Base-by-base conservation (phyloP, 2,888 invertebrate species). In the Cepaea hortensis region DNA sequence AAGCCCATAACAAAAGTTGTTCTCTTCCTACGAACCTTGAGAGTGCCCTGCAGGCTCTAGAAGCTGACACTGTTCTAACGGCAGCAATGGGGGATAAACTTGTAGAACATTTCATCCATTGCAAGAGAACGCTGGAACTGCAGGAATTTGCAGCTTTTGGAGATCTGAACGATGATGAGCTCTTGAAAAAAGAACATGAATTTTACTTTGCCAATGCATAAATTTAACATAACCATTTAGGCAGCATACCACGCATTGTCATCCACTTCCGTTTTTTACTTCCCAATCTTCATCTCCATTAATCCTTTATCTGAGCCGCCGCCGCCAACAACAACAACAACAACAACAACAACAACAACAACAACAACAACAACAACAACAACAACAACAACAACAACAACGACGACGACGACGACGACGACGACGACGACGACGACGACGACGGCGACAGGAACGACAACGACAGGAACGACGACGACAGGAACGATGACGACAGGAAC, bases 71-170 rank as follows among this genome's bases (percentile, higher is more conserved):
- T 73, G 82, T 62, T 11, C 73, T 88, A 46, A 84, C 62, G 23
- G 80, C 82, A 35, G 82, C 83, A n/a, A 65, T 88, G 68, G 88
- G 88, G 3, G 6, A 11, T 6, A 85, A 86, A 70, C 62, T 85
- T 4, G 85, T 88, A 50, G 81, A 85, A 65, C 70, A 83, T n/a
- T 85, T 87, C 46, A 62, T 46, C 23, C 11, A 77, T 20, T 62
- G 83, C 4, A 88, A 88, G 73, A 61, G 87, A 15, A 68, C 72
- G 5, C 82, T 50, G 50, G 88, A 88, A 61, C 15, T 88, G 15
- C 18, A 68, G 15, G 23, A n/a, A 15, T 81, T 85, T 48, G 62
- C 70, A 81, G 70, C 5, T 0, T 68, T 81, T 76, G 70, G 50
- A 9, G 48, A 75, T 3, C 61, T 81, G 13, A 81, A 46, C 15